Base-by-base conservation (phyloP, 2,797 vertebrate genomes). In the Acanthurus lineatus region DNA sequence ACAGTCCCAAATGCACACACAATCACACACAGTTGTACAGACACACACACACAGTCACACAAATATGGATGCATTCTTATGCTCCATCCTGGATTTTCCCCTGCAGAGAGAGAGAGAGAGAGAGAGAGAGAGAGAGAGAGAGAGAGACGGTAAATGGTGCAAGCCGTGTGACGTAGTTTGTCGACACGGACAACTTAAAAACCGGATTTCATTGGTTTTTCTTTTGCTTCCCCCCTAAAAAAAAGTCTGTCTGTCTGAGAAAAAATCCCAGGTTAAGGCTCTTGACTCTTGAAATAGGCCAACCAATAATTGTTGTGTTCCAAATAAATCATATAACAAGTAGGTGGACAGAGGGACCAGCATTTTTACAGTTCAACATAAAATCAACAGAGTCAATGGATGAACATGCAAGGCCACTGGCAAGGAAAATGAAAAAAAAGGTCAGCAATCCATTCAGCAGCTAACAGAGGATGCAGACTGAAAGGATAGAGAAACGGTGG, bases 51-150 rank as follows among this genome's bases (percentile, higher is more conserved):
- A 38, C 32, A 35, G 32, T 35, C 32, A 35, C n/a, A 12, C 65
- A 85, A 69, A 81, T 59, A 85, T 25, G 63, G 48, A 81, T 16
- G 3, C 79, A 83, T 76, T 83, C 73, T 76, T 83, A 57, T 57
- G 73, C 73, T 88, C 65, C 61, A 49, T 87, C 79, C 79, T 74
- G 81, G 86, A 80, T 86, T 91, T 91, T 74, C 83, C 90, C 86
- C 77, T 22, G 62, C n/a, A 82, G 66, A 80, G 56, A 81, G 70
- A 38, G 53, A 82, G 66, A 80, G 59, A 81, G 70, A 38, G 53
- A 82, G 66, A 80, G 59, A 81, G 70, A 38, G 53, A 82, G 64
- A 80, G 59, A 81, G 70, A 38, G 53, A 82, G 59, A 81, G 70
- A 38, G 53, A 82, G 61, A 81, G 85, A 89, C 56, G 79, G 79